Conservation (phyloP, 2,797 vertebrate genomes). For the Enteromius paludinosus region DNA sequence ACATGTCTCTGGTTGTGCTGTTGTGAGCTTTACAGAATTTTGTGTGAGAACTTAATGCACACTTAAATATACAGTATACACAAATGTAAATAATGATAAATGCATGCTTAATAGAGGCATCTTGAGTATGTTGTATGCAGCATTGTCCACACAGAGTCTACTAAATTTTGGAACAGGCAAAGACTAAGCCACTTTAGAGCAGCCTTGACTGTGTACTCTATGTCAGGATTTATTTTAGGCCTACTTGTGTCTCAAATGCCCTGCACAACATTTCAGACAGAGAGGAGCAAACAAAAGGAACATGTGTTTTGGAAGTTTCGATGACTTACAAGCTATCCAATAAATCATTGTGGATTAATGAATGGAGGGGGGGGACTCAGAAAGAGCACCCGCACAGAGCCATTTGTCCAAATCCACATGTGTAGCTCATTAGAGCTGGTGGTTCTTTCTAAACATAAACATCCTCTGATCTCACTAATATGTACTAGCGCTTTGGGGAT, state of each 20-base stretch:
- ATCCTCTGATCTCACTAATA: conserved; percentile 57
- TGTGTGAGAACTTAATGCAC: not conserved
- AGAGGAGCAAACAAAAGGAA: not conserved
- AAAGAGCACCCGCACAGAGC: conserved; percentile 50
- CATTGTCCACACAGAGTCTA: not conserved
- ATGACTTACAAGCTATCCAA: conserved; percentile 10
- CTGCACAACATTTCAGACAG: not conserved
- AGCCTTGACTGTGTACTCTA: not conserved
- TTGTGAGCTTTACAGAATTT: not conserved
- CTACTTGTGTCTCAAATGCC: conserved; percentile 2
- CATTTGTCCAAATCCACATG: conserved; percentile 59
- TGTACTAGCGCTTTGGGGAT: conserved; percentile 43
- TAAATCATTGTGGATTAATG: conserved; percentile 67
- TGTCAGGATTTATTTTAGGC: not conserved
- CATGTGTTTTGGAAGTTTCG: conserved; percentile 8
- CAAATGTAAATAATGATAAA: not conserved
- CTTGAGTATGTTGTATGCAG: not conserved
- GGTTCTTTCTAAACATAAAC: conserved; percentile 48
- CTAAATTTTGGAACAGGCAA: not conserved
- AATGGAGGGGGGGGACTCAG: conserved; percentile 60
- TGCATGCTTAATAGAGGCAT: not conserved
- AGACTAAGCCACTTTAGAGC: not conserved
- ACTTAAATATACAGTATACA: not conserved
- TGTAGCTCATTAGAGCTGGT: conserved; percentile 61
- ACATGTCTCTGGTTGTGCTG: not conserved